A percentile compares a stretch with the other conserved stretches of the same genome.
Evolutionary conservation across 2,888 invertebrate genomes (phyloP).

Genomic region (Campoplex nolae): DNA sequence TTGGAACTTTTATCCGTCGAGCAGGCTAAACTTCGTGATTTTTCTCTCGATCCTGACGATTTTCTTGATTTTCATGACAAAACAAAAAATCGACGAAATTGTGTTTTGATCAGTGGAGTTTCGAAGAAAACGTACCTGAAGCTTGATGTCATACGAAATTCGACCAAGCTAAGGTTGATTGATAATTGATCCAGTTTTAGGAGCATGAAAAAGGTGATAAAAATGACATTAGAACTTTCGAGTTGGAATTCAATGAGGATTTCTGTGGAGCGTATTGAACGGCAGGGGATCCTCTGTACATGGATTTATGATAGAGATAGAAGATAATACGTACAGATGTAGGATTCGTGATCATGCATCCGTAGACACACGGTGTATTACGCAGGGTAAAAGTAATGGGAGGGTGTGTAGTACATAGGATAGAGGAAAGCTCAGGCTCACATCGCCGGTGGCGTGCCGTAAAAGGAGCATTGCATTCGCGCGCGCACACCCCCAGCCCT

Average conservation of each 20-base stretch:
- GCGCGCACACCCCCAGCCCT: slow-evolving; percentile 49
- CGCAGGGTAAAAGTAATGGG: slow-evolving; percentile 47
- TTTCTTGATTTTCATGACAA: not conserved
- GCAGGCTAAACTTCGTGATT: not conserved
- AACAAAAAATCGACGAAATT: not conserved
- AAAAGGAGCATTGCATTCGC: slow-evolving; percentile 67
- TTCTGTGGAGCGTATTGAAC: not conserved
- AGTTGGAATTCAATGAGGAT: not conserved
- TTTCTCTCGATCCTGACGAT: not conserved
- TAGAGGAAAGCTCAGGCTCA: slow-evolving; percentile 17
- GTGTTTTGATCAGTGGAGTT: not conserved
- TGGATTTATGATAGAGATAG: not conserved
- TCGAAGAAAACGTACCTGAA: not conserved
- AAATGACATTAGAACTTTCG: not conserved
- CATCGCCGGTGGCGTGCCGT: slow-evolving; percentile 60
- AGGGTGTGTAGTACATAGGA: slow-evolving; percentile 58
- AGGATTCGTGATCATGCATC: slow-evolving; percentile 44
- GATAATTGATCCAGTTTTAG: not conserved
- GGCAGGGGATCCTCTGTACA: not conserved
- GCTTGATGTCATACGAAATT: too few species aligned
- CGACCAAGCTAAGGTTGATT: too few species aligned
- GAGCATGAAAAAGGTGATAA: not conserved
- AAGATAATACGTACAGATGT: slow-evolving; percentile 18
- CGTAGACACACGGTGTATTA: slow-evolving; percentile 20
- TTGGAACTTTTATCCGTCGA: not conserved